Evolutionary conservation across 2,797 vertebrate genomes (phyloP), one percentile per base, ranked within the genome.

Genomic region (Aselliscus stoliczkanus): DNA sequence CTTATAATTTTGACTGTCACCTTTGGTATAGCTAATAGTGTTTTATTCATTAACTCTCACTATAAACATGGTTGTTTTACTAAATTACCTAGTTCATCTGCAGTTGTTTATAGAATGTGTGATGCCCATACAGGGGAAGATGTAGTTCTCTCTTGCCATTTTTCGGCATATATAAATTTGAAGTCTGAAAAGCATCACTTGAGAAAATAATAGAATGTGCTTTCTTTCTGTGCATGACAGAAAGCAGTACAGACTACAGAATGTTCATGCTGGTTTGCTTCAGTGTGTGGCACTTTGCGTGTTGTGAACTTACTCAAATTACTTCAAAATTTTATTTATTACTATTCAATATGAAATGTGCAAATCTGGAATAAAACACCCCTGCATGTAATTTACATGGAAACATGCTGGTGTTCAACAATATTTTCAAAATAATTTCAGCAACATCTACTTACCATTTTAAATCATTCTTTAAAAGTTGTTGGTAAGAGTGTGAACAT

Each of bases 261-360:
- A 94, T 89, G 54, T 67, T 73, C 60, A 60, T 76, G 52, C 15
- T 42, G 14, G 15, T 90, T 97, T 97, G 31, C 14, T 52, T 95
- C 75, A 47, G 39, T 79, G 52, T 37, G 64, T 90, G 18, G 14
- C 12, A 79, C 27, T 52, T 95, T 80, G 17, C 72, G 93, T 81
- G 8, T 7, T 90, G 81, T 97, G 88, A 98, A 98, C 97, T 97
- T 72, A 58, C 85, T 80, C 64, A 91, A 97, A 96, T 97, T 82
- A 56, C 80, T 81, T 67, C 85, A 97, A 96, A 98, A 96, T 97
- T 93, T 70, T 34, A 62, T 72, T 90, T 97, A 88, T 95, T 95
- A 64, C 89, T 95, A 88, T 94, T 94, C 86, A 96, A 13, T 84
- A 34, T n/a, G 15, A 21, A 65, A 42, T 60, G 37, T 81, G 75